Base-by-base conservation (phyloP, 1,140 invertebrate genomes). In the Cydia amplana region DNA sequence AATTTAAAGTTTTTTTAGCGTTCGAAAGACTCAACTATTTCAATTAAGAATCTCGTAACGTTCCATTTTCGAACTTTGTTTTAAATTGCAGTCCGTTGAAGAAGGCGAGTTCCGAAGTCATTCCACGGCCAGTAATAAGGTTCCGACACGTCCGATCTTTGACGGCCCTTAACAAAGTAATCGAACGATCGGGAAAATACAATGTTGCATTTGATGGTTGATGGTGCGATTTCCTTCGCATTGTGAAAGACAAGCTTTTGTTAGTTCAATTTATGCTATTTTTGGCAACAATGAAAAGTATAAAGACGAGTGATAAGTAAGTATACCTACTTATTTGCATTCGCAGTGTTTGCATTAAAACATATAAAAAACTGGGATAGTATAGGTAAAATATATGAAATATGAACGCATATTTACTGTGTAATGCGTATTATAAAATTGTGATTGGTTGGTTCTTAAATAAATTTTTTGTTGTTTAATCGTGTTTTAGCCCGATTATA, bases 1-100 rank as follows among this genome's bases (percentile, higher is more conserved):
- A 70, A 70, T 70, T 36, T 32, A 60, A 60, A 70, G 32, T 36
- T 36, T 70, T 70, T 70, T 70, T 70, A 70, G n/a, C 51, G 77
- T 63, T 80, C 79, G 76, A 85, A 83, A 83, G 83, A 87, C 80
- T 82, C 81, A 87, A 87, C 83, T 87, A 87, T 87, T 87, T 87
- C 86, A 87, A 86, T 87, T 85, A 87, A 85, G 83, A 79, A 78
- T 75, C 82, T 82, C 80, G 82, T 78, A 83, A 81, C 77, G 85
- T 83, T 83, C 79, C 79, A 79, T 81, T 81, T 78, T 81, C 76
- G 73, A 83, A 85, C 79, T 85, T 85, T 82, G 82, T 83, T 82
- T 84, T 80, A 84, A 85, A 82, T 84, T 83, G 81, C 80, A 81
- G 75, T 72, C 64, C 40, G 55, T 40, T 51, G 75, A 67, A 78